These are phyloP conservation scores for Endomychus coccineus DNA, from an alignment of 2,888 invertebrate species.

Conservation along the genomic window DNA sequence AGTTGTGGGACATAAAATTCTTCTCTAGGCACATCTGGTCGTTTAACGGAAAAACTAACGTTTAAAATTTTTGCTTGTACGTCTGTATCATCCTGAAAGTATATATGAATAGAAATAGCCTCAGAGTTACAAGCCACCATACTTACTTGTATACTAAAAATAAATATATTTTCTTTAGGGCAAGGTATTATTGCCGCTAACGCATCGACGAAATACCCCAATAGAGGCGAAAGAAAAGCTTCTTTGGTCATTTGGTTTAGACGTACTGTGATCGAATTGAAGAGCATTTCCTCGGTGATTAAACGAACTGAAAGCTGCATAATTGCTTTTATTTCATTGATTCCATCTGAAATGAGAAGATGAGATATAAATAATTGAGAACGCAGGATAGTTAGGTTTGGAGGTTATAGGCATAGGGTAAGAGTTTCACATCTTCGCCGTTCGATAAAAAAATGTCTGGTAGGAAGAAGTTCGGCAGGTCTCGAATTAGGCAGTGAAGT, in stretches of 20 bases:
- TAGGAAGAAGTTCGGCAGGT: too few relatives aligned
- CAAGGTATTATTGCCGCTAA: conserved; percentile 88
- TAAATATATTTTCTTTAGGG: conserved; percentile 83
- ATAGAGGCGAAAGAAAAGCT: conserved; percentile 81
- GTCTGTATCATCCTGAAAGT: conserved; percentile 74
- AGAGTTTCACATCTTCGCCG: too few relatives aligned
- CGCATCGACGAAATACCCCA: conserved; percentile 83
- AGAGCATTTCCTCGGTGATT: conserved; percentile 90
- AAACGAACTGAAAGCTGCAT: conserved; percentile 86
- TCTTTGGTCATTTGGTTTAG: conserved; percentile 90
- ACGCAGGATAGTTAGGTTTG: too few relatives aligned
- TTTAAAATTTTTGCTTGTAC: conserved; percentile 82
- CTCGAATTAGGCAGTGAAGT: too few relatives aligned
- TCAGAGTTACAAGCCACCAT: background rate
- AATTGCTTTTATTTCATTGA: conserved; percentile 87
- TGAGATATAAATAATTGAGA: too few relatives aligned
- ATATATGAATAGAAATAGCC: conserved; percentile 2
- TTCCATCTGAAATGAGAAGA: conserved; percentile 78
- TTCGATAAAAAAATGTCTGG: too few relatives aligned
- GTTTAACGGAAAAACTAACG: conserved; percentile 84
- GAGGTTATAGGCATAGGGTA: too few relatives aligned
- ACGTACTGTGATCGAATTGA: conserved; percentile 88
- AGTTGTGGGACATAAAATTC: conserved; percentile 82
- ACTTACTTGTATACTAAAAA: conserved; percentile 74
- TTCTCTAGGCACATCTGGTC: conserved; percentile 70